Base-by-base conservation (phyloP, 2,797 vertebrate species). In the Arremon brunneinucha region DNA sequence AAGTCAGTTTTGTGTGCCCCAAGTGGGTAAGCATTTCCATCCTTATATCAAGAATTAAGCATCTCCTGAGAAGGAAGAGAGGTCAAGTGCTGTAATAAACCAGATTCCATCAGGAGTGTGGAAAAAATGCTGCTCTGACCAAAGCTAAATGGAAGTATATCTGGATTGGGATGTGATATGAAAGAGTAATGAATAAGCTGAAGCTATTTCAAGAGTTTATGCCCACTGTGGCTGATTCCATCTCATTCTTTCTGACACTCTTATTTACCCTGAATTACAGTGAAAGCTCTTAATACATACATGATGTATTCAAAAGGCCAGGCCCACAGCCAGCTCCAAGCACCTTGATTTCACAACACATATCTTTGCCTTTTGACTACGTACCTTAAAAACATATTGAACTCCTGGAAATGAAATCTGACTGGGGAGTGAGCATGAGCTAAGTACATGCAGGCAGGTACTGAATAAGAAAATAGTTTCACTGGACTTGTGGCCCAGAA, bases 11-110 rank as follows among this genome's bases (percentile, higher is more conserved):
- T 39, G 34, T 71, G 69, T 83, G 74, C 72, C 90, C 86, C 90
- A 80, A 52, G 72, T 62, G 87, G 72, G 68, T 89, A 80, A 93
- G 79, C 74, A 83, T 95, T 91, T 87, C 68, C 44, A 69, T 86
- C 85, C 53, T 93, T 70, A 92, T 84, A 92, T 70, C 76, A 91
- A 83, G 76, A 89, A 95, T 93, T 94, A 68, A 91, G 50, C 64
- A 84, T 83, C 74, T 95, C 80, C 71, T 83, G 91, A 93, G 70
- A 87, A 96, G 68, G 90, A 96, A 52, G 44, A 84, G 82, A 91
- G 91, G 87, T 94, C 75, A 94, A 92, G 59, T 89, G 67, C 77
- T 75, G 57, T 52, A 96, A 92, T 93, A 96, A 97, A 94, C 39
- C 46, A 74, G 57, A 87, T 95, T 94, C 65, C 95, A 90, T 82